phyloP scores from a whole-genome alignment of 2,888 invertebrate genomes.

The Drosophila nr. perissopoda region DNA sequence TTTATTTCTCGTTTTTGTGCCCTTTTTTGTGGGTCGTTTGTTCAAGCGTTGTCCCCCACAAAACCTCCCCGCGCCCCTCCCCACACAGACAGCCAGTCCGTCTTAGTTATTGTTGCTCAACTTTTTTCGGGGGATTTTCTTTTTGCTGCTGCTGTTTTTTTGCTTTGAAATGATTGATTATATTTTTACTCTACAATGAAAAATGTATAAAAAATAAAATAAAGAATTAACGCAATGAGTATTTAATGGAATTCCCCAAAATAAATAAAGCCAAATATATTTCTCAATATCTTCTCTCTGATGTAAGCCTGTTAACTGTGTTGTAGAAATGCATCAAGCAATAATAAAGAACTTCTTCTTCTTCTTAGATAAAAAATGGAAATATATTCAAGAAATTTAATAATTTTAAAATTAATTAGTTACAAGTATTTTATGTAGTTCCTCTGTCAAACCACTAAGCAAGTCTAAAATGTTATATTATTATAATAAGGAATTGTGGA shows the following conservation, averaged over 20 bases:
- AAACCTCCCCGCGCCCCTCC: background rate
- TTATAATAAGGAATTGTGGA: background rate
- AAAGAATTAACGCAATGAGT: background rate
- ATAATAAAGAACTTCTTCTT: background rate
- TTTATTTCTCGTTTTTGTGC: conserved; percentile 20
- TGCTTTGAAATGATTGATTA: conserved; percentile 59
- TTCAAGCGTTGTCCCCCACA: background rate
- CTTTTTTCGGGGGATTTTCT: conserved; percentile 15
- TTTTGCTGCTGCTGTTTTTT: conserved; percentile 21
- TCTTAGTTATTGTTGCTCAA: conserved; percentile 15
- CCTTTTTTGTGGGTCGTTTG: conserved; percentile 4
- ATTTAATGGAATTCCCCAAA: background rate
- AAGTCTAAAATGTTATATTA: background rate
- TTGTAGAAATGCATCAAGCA: background rate
- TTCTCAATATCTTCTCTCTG: background rate
- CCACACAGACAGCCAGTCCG: background rate
- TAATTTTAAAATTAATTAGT: background rate
- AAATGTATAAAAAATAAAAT: background rate
- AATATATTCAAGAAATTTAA: background rate
- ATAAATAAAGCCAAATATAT: background rate
- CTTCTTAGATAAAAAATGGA: background rate
- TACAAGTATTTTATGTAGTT: background rate
- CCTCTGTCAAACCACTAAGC: background rate
- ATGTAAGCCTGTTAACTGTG: too few species aligned
- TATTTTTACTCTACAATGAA: conserved; percentile 27